Evolutionary conservation across 2,113 vertebrate genomes (phyloP).

Genomic region (Ivindomyrus marchei): DNA sequence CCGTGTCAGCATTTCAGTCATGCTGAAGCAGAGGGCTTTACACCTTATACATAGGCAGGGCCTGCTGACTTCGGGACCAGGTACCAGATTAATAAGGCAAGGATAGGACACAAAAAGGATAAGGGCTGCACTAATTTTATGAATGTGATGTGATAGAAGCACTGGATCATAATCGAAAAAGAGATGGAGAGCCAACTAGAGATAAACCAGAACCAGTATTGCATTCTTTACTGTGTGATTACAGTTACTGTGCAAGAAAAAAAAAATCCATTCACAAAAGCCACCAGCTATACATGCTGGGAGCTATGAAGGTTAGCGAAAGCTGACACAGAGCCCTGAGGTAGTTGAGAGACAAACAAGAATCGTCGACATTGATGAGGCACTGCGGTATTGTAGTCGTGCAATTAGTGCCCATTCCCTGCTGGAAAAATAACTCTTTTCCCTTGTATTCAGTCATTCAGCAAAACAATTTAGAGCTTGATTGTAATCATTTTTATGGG

Average conservation of each 20-base stretch:
- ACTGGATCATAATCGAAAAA: too few species aligned
- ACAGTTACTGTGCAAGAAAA: background rate
- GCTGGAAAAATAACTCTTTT: background rate
- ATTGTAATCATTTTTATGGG: background rate
- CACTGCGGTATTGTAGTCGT: background rate
- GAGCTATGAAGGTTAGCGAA: background rate
- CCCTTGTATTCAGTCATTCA: background rate
- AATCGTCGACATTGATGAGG: background rate
- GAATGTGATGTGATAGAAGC: too few species aligned
- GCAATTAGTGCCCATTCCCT: background rate
- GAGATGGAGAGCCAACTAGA: background rate
- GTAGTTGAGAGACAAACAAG: background rate
- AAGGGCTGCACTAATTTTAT: background rate
- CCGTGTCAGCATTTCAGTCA: background rate
- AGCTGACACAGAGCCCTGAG: background rate
- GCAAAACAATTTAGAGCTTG: background rate
- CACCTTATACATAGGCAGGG: background rate
- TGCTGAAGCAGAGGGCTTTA: background rate
- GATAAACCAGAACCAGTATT: background rate
- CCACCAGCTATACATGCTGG: background rate
- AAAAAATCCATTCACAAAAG: background rate
- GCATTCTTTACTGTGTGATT: background rate
- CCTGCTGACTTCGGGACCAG: background rate
- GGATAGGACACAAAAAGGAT: background rate
- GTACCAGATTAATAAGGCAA: background rate